Evolutionary conservation across 2,113 vertebrate genomes (phyloP).

Genomic region (Xiphorhynchus elegans): DNA sequence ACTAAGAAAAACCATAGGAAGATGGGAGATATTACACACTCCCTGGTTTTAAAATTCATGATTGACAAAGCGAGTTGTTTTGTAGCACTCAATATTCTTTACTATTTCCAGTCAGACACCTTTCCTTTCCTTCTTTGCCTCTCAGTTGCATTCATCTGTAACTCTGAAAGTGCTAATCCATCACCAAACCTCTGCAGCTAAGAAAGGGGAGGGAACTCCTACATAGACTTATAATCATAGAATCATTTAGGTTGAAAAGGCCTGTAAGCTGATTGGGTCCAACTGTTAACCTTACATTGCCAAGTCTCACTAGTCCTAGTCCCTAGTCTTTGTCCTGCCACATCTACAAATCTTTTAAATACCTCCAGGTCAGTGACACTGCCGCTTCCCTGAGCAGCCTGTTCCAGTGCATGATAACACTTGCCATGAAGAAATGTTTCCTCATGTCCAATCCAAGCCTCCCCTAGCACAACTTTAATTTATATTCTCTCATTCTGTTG

Average conservation of each 20-base stretch:
- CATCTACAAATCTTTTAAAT: not conserved
- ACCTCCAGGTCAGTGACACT: not conserved
- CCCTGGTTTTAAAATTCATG: not conserved
- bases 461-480: rapidly evolving
- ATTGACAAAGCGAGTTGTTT: not conserved
- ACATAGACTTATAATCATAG: not conserved
- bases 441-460: not conserved
- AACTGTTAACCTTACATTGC: not conserved
- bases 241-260: not conserved
- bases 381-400: not conserved
- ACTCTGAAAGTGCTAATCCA: not conserved
- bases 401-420: not conserved
- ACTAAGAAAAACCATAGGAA: not conserved
- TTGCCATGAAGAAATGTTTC: not conserved
- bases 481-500: rapidly evolving
- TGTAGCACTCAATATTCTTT: not conserved
- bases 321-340: not conserved
- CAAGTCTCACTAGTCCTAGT: not conserved
- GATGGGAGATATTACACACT: not conserved
- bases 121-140: not conserved
- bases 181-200: not conserved
- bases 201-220: not conserved
- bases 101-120: not conserved
- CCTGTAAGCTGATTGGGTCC: not conserved
- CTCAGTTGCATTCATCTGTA: not conserved